Evolutionary conservation across 2,797 vertebrate genomes (phyloP).

Genomic region (Dallia pectoralis): DNA sequence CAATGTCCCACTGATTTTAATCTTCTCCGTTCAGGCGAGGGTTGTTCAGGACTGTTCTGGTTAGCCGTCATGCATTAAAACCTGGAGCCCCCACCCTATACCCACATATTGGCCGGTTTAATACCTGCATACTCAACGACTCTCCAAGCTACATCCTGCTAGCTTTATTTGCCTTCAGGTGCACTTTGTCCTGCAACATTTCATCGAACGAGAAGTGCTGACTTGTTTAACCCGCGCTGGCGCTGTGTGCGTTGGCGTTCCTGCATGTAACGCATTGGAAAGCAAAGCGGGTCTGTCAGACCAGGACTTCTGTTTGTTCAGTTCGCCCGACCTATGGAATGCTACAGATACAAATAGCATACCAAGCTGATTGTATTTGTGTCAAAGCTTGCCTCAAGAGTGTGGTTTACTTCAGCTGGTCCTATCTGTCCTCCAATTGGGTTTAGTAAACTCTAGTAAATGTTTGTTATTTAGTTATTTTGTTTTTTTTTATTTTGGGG

Average conservation of each 20-base stretch:
- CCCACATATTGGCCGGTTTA: conserved; percentile 72
- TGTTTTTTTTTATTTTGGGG: too few relatives aligned
- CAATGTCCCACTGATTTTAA: conserved; percentile 84
- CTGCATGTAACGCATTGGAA: not conserved
- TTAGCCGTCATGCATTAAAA: conserved; percentile 72
- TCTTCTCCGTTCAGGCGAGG: conserved; percentile 80
- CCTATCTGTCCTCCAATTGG: too few relatives aligned
- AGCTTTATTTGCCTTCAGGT: conserved; percentile 64
- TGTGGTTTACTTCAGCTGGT: not conserved
- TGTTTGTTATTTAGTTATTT: too few relatives aligned
- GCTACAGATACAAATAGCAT: not conserved
- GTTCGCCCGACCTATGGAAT: not conserved
- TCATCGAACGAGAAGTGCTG: conserved; percentile 50
- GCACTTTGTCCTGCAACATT: conserved; percentile 34
- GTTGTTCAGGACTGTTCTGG: conserved; percentile 76
- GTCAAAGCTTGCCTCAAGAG: not conserved
- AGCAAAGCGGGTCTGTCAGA: not conserved
- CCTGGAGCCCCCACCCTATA: conserved; percentile 53
- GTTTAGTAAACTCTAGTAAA: too few relatives aligned
- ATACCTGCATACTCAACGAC: conserved; percentile 66
- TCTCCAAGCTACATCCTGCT: conserved; percentile 61
- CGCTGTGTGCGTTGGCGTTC: not conserved
- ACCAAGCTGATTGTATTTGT: not conserved
- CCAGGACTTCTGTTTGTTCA: not conserved
- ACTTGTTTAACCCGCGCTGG: conserved; percentile 25